Percentiles rank a stretch among this genome's conserved stretches.
Evolutionary conservation across 2,888 invertebrate species (phyloP).

Genomic region (Athalia circularis): DNA sequence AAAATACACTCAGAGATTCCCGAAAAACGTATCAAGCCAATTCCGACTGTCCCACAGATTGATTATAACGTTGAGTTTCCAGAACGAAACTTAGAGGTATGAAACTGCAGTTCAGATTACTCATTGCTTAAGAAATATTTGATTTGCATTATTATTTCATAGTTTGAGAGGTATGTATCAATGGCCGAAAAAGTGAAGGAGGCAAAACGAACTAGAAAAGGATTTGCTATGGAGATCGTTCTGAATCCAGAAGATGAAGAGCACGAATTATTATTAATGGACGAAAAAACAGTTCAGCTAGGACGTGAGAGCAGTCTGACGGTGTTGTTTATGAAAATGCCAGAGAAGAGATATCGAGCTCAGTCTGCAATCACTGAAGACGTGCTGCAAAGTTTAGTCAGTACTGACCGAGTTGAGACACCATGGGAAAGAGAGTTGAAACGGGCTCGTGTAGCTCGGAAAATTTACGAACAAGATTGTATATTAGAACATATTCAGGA

Average conservation of each 20-base stretch:
- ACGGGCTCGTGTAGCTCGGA: slow-evolving; percentile 75
- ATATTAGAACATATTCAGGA: slow-evolving; percentile 78
- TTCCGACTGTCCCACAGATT: slow-evolving; percentile 75
- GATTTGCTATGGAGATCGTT: slow-evolving; percentile 49
- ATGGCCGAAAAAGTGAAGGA: slow-evolving; percentile 61
- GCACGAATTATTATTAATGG: slow-evolving; percentile 64
- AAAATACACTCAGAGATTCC: slow-evolving; percentile 79
- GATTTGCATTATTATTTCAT: slow-evolving; percentile 29
- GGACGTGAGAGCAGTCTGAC: slow-evolving; percentile 52
- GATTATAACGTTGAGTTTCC: slow-evolving; percentile 78
- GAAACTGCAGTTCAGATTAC: not conserved
- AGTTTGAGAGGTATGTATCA: slow-evolving; percentile 63
- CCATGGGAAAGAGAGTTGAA: slow-evolving; percentile 78
- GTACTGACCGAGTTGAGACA: slow-evolving; percentile 73
- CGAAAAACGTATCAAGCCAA: slow-evolving; percentile 71
- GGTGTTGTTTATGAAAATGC: slow-evolving; percentile 53
- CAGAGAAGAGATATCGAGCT: slow-evolving; percentile 48
- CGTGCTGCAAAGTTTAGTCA: slow-evolving; percentile 59
- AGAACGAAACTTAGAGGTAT: slow-evolving; percentile 77
- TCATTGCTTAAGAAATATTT: slow-evolving; percentile 5
- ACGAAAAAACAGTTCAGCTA: slow-evolving; percentile 53
- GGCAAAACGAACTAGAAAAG: slow-evolving; percentile 56
- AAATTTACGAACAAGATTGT: slow-evolving; percentile 81
- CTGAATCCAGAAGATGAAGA: slow-evolving; percentile 60
- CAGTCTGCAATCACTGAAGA: slow-evolving; percentile 53